Conservation (phyloP, 2,797 vertebrate species). For the Pangasius larnaudii region DNA sequence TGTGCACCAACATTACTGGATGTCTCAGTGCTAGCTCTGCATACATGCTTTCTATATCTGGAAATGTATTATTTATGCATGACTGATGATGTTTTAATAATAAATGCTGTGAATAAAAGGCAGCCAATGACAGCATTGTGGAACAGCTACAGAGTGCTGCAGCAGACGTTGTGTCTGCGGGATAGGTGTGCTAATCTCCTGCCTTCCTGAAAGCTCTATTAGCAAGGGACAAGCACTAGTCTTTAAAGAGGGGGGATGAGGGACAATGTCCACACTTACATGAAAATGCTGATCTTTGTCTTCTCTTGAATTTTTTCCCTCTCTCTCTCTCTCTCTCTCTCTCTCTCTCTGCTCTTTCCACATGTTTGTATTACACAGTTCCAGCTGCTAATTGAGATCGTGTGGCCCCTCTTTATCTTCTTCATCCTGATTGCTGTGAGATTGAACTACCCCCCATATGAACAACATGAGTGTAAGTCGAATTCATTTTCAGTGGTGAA, state of each 20-base stretch:
- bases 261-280: conserved; percentile 33
- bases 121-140: conserved; percentile 32
- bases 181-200: conserved; percentile 25
- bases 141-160: not conserved
- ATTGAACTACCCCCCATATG: conserved; percentile 91
- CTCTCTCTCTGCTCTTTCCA: conserved; percentile 21
- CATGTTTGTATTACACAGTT: conserved; percentile 75
- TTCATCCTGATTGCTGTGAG: conserved; percentile 95
- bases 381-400: conserved; percentile 90
- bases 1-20: not conserved
- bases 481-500: not conserved
- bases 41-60: conserved; percentile 40
- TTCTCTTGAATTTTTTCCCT: not conserved
- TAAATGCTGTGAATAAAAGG: conserved; percentile 48
- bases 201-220: conserved; percentile 37
- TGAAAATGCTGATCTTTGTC: conserved; percentile 47
- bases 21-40: not conserved
- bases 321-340: not conserved
- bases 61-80: conserved; percentile 34
- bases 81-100: conserved; percentile 47
- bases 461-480: conserved; percentile 97
- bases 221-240: conserved; percentile 24
- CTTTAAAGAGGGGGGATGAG: conserved; percentile 14
- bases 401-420: conserved; percentile 97
- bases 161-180: conserved; percentile 33